Conservation (phyloP, 2,797 vertebrate species). For the Crenuchus spilurus region DNA sequence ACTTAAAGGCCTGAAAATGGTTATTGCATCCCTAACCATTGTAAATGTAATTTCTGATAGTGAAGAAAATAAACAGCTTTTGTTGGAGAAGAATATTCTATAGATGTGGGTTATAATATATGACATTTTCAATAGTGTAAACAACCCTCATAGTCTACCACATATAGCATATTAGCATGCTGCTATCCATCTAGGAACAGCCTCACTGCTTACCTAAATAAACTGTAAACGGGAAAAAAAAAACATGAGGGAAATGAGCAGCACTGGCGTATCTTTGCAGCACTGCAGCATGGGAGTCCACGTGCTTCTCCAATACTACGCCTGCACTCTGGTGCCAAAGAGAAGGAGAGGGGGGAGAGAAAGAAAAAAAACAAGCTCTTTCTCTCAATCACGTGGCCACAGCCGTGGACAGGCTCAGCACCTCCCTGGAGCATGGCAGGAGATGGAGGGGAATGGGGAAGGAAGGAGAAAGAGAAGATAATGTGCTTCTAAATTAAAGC, state of each 20-base stretch:
- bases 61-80: background rate
- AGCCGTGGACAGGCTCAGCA: conserved; percentile 63
- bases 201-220: conserved; percentile 6
- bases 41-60: too few species aligned
- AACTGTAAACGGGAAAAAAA: background rate
- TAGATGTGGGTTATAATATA: background rate
- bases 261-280: conserved; percentile 74
- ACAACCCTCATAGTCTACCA: background rate
- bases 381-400: conserved; percentile 64
- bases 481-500: conserved; percentile 25
- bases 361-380: conserved; percentile 57
- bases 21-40: background rate
- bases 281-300: conserved; percentile 77
- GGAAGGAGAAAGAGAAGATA: background rate
- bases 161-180: background rate
- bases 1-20: background rate
- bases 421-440: conserved; percentile 59
- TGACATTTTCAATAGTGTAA: background rate
- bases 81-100: background rate
- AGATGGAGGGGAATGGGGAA: conserved; percentile 37
- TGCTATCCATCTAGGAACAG: background rate
- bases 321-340: conserved; percentile 40
- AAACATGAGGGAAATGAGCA: conserved; percentile 51
- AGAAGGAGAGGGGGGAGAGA: background rate
- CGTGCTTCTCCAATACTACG: conserved; percentile 75